Evolutionary conservation across 2,113 vertebrate species (phyloP).

Genomic region (Embiotoca jacksoni): DNA sequence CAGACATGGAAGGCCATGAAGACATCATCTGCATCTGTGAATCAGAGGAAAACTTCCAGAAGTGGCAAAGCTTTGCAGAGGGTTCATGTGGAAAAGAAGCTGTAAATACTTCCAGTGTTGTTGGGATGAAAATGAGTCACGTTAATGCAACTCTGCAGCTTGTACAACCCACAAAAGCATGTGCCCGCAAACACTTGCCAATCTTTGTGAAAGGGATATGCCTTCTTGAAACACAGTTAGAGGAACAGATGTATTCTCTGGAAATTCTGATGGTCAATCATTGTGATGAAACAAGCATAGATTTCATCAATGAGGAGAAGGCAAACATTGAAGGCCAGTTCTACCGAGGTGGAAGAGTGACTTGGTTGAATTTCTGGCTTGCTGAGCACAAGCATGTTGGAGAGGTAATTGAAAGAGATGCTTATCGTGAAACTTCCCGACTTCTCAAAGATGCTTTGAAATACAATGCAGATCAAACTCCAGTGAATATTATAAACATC

Average conservation of each 20-base stretch:
- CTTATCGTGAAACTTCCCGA: constrained; percentile 71
- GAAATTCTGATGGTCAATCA: constrained; percentile 86
- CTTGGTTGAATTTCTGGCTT: constrained; percentile 88
- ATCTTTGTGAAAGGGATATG: constrained; percentile 80
- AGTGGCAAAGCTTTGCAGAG: constrained; percentile 83
- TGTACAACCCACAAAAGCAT: constrained; percentile 71
- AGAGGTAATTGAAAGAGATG: constrained; percentile 86
- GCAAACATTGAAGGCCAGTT: constrained; percentile 81
- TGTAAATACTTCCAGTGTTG: constrained; percentile 79
- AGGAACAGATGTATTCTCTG: constrained; percentile 84
- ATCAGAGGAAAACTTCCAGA: constrained; percentile 77
- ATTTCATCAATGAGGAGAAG: constrained; percentile 73
- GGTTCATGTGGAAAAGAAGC: constrained; percentile 76
- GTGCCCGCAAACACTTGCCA: constrained; percentile 73
- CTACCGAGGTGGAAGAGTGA: constrained; percentile 85
- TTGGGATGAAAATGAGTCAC: constrained; percentile 88
- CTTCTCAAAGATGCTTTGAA: constrained; percentile 71
- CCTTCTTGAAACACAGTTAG: constrained; percentile 74
- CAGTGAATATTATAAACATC: constrained; percentile 84
- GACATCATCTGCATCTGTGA: constrained; percentile 87
- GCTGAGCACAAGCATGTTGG: constrained; percentile 81
- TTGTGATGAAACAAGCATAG: constrained; percentile 78
- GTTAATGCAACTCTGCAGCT: constrained; percentile 83
- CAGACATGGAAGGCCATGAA: constrained; percentile 86
- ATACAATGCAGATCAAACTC: constrained; percentile 47